These are phyloP conservation scores for Bathynomus jamesi DNA, from an alignment of 1,140 invertebrate genomes.

Conservation along the genomic window DNA sequence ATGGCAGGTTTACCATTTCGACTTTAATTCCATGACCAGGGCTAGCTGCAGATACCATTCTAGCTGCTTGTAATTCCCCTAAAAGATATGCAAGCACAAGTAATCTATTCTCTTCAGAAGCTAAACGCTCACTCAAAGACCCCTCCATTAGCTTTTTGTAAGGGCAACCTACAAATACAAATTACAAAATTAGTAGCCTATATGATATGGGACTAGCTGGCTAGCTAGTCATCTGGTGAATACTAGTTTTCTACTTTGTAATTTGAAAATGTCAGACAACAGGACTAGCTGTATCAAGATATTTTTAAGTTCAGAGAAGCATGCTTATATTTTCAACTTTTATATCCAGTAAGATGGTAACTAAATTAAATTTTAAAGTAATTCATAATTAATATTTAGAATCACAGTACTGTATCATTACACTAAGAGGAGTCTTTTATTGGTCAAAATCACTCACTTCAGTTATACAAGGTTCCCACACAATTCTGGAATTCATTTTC, in stretches of 20 bases:
- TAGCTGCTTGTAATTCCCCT: conserved; percentile 68
- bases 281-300: not conserved
- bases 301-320: not conserved
- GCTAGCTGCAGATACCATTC: conserved; percentile 54
- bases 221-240: not conserved
- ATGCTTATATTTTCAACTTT: not conserved
- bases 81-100: conserved; percentile 69
- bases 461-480: too few species aligned
- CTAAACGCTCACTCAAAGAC: conserved; percentile 4
- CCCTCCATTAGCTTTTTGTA: conserved; percentile 11
- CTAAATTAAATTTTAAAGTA: too few species aligned
- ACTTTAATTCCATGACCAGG: conserved; percentile 9
- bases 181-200: not conserved
- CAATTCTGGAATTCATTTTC: too few species aligned
- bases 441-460: too few species aligned
- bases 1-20: conserved; percentile 51
- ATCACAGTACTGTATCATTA: too few species aligned
- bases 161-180: conserved; percentile 9
- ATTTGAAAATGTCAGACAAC: not conserved
- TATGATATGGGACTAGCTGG: not conserved
- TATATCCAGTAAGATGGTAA: not conserved
- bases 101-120: conserved; percentile 38
- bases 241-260: not conserved
- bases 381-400: too few species aligned
- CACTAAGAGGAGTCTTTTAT: too few species aligned